phyloP scores from a whole-genome alignment of 2,797 vertebrate genomes.

The Gymnothorax reevesii region DNA sequence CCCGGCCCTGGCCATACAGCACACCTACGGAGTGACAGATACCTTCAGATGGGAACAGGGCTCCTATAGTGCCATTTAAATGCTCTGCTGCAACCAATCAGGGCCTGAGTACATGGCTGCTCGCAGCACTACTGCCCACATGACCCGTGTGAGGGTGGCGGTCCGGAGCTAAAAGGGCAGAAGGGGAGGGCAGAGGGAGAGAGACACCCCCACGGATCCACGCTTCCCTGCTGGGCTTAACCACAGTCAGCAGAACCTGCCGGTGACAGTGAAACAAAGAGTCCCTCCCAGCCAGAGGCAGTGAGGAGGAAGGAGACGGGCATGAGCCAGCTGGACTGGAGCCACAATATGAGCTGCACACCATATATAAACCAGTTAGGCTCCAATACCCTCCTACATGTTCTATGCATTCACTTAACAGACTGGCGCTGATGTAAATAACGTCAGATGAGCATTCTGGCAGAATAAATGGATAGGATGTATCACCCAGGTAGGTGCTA shows the following conservation, averaged over 20 bases:
- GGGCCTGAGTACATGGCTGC: neutral
- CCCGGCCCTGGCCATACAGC: neutral
- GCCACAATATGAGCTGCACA: conserved; percentile 9
- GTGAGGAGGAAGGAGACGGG: conserved; percentile 13
- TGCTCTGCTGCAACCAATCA: conserved; percentile 21
- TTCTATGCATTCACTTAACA: neutral
- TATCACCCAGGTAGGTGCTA: conserved; percentile 1
- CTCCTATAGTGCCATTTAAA: neutral
- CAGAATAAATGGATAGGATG: neutral
- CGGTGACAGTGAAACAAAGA: conserved; percentile 31
- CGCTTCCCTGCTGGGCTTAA: neutral
- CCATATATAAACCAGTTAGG: conserved; percentile 23
- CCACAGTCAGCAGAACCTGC: conserved; percentile 20
- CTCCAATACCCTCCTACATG: conserved; percentile 17
- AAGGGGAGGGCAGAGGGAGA: neutral
- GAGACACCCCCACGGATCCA: neutral
- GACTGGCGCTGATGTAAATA: neutral
- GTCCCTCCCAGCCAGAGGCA: conserved; percentile 22
- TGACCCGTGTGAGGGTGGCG: neutral
- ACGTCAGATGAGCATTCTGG: neutral
- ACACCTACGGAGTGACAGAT: conserved; percentile 23
- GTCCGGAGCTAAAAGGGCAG: neutral
- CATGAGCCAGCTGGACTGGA: conserved; percentile 27
- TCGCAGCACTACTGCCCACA: neutral
- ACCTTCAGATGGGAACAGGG: conserved; percentile 3